Evolutionary conservation across 1,140 invertebrate species (phyloP), one percentile per base, ranked within the genome.

Genomic region (Arion vulgaris): DNA sequence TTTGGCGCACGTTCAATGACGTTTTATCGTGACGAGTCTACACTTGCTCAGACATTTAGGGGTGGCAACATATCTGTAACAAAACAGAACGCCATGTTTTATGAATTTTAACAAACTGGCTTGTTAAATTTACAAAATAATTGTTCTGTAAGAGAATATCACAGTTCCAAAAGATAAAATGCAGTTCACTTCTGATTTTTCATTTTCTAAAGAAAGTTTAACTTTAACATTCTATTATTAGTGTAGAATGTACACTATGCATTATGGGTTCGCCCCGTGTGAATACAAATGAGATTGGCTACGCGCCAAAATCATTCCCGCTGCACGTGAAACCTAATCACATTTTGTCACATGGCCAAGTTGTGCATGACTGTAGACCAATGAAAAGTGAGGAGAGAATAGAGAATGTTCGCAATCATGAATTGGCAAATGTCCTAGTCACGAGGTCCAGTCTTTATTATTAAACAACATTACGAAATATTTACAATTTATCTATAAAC

Each of bases 1-100:
- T 38, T 74, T 73, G 80, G 80, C 80, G 62, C 41, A 73, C 71
- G 13, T 81, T 81, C 80, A 81, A 81, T 81, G 80, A 81, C 80
- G 80, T 81, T 81, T 1, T n/a, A n/a, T 28, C 34, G 15, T 28
- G 80, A 74, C 51, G 13, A 49, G 32, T 26, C 34, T 0, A 34
- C 7, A 11, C 68, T 45, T 28, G 17, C 57, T 49, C 32, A 71
- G 36, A 73, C 62, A 23, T 41, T 28, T 23, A 51, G 80, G 80
- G 80, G 45, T 51, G 51, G 28, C 15, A 81, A 71, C 19, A 74
- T 81, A 7, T 19, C 13, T 26, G 11, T 28, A 1, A 1, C 26
- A 9, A 57, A 51, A 36, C 32, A 73, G 9, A 13, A 57, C 26
- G 23, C 2, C 49, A 15, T 73, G 69, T 73, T 81, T 81, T 53